Evolutionary conservation across 2,888 invertebrate species (phyloP).

Genomic region (Cataglyphis albicans): DNA sequence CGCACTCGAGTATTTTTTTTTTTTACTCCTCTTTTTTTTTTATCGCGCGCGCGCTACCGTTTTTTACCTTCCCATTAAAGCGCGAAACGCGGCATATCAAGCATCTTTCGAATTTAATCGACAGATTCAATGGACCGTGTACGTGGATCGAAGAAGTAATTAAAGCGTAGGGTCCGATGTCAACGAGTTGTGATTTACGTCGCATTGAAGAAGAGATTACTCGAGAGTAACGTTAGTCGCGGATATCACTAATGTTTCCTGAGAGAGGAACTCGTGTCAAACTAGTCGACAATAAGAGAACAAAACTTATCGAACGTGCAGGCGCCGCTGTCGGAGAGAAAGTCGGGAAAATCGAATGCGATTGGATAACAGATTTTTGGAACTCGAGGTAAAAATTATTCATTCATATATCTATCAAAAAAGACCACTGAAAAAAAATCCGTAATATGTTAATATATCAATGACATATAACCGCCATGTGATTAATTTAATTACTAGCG

Average conservation of each 20-base stretch:
- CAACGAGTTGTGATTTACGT: conserved; percentile 71
- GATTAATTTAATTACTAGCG: conserved; percentile 13
- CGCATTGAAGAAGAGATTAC: conserved; percentile 63
- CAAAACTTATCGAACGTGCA: conserved; percentile 80
- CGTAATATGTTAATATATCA: not conserved
- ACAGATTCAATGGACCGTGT: not conserved
- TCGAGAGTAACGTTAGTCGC: conserved; percentile 70
- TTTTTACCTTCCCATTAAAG: conserved; percentile 42
- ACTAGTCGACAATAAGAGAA: conserved; percentile 71
- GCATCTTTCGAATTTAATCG: conserved; percentile 36
- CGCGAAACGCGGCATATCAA: conserved; percentile 26
- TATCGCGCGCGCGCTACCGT: not conserved
- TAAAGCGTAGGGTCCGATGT: conserved; percentile 4
- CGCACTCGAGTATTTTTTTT: conserved; percentile 60
- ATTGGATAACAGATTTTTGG: conserved; percentile 57
- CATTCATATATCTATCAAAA: not conserved
- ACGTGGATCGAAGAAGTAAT: conserved; percentile 22
- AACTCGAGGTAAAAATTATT: conserved; percentile 29
- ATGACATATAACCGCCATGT: not conserved
- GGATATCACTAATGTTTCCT: conserved; percentile 83
- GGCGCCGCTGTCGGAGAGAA: conserved; percentile 75
- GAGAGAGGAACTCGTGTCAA: conserved; percentile 79
- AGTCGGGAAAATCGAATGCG: conserved; percentile 52
- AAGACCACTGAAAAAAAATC: not conserved
- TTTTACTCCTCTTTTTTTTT: not conserved